Conservation (phyloP, 1,140 invertebrate species). For the Zeugodacus cucurbitae region DNA sequence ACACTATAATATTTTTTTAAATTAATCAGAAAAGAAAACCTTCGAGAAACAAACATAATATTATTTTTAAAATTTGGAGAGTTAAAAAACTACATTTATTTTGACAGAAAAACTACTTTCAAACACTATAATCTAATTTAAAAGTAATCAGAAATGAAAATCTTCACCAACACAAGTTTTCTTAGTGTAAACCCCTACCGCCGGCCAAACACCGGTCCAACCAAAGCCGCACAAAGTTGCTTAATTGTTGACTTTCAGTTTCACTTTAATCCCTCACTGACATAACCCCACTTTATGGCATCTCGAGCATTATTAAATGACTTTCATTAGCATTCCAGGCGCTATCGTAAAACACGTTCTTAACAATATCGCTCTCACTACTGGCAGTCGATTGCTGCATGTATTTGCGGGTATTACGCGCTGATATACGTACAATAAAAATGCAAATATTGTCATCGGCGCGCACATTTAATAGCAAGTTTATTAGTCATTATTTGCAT, state of each 20-base stretch:
- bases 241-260: neutral
- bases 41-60: too few species aligned
- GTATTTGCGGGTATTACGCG: neutral
- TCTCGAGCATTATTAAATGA: slow-evolving; percentile 4
- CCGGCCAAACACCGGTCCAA: neutral
- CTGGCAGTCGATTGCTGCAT: neutral
- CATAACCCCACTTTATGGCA: slow-evolving; percentile 24
- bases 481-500: slow-evolving; percentile 38
- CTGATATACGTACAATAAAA: slow-evolving; percentile 22
- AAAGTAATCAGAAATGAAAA: neutral
- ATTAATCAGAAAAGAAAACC: neutral
- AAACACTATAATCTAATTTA: neutral
- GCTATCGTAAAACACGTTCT: slow-evolving; percentile 34
- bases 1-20: neutral
- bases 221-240: neutral
- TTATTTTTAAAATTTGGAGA: neutral
- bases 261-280: slow-evolving; percentile 1
- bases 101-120: neutral
- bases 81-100: neutral
- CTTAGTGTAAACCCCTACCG: neutral
- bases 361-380: slow-evolving; percentile 4
- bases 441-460: slow-evolving; percentile 36
- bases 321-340: slow-evolving; percentile 32
- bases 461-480: slow-evolving; percentile 35
- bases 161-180: neutral